Base-by-base conservation (phyloP, 2,888 invertebrate genomes). In the Tyria jacobaeae region DNA sequence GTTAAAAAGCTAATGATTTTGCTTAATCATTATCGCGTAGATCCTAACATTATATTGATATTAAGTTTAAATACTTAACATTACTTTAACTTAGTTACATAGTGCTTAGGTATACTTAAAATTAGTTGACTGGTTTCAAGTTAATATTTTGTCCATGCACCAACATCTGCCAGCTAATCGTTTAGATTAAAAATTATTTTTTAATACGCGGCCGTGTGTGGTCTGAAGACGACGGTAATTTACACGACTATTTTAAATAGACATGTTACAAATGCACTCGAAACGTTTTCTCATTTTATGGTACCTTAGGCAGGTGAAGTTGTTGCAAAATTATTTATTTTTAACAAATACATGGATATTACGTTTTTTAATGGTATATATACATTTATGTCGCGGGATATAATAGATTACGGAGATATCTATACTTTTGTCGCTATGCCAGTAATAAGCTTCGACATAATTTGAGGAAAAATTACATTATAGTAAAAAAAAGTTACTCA, bases 91-190 rank as follows among this genome's bases (percentile, higher is more conserved):
- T 10, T 25, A 53, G n/a, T 25, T 17, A 31, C 10, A 25, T 21
- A 50, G 12, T 21, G 12, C 15, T 12, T 12, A 51, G 24, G 24
- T 39, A 62, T 25, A 25, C 44, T 57, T 49, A 68, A 81, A 80
- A 76, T 79, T 75, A 73, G 71, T 70, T 62, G 60, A 64, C 64
- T 75, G 66, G 73, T 73, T 75, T 71, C 59, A 75, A 64, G 60
- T 60, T 60, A 66, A 58, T 61, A 61, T 60, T 25, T 76, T 80
- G 82, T 80, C 80, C 83, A 82, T 86, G 86, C 83, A 77, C 56
- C 55, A 62, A 72, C 85, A 86, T 80, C 84, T 86, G 86, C 74
- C 59, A 9, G 5, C 55, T 73, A 84, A 80, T 80, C 75, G 75
- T 60, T 68, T 66, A 68, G 70, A 71, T 75, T 69, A 71, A 75